Evolutionary conservation across 1,140 invertebrate genomes (phyloP).

Genomic region (Drosophila orena): DNA sequence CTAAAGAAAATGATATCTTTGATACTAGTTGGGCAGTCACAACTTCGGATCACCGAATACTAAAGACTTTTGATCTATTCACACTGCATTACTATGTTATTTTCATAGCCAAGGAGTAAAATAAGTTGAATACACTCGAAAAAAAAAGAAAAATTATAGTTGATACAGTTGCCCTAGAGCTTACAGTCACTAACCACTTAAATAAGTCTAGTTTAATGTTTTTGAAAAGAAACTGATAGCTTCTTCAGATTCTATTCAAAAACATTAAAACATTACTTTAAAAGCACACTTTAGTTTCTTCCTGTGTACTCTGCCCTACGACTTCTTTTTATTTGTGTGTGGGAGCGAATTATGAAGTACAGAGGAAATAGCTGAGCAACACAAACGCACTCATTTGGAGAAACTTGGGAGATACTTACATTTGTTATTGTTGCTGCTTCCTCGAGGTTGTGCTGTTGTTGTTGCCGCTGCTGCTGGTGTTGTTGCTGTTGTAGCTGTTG

Average conservation of each 20-base stretch:
- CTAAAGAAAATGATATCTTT: too few species aligned
- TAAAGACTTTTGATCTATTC: too few species aligned
- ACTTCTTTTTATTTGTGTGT: slow-evolving; percentile 40
- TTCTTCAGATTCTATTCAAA: too few species aligned
- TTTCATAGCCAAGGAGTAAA: background rate
- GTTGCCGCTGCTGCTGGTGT: slow-evolving; percentile 32
- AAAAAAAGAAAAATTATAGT: background rate
- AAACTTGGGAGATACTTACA: slow-evolving; percentile 63
- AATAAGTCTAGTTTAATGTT: too few species aligned
- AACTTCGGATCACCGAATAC: too few species aligned
- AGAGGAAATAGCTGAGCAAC: slow-evolving; percentile 66
- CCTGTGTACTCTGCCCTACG: background rate
- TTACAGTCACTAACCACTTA: background rate
- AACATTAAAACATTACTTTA: too few species aligned
- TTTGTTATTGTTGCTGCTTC: slow-evolving; percentile 78
- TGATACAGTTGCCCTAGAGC: too few species aligned
- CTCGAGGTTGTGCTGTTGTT: slow-evolving; percentile 70
- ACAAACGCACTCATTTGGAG: slow-evolving; percentile 21
- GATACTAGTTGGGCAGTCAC: too few species aligned
- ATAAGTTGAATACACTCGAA: background rate
- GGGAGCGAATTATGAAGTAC: slow-evolving; percentile 72
- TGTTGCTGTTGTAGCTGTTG: slow-evolving; percentile 50
- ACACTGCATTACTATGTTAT: background rate
- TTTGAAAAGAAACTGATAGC: background rate
- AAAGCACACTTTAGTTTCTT: background rate